These are phyloP conservation scores for Hedychridium roseum DNA, from an alignment of 2,888 invertebrate species.

Conservation along the genomic window DNA sequence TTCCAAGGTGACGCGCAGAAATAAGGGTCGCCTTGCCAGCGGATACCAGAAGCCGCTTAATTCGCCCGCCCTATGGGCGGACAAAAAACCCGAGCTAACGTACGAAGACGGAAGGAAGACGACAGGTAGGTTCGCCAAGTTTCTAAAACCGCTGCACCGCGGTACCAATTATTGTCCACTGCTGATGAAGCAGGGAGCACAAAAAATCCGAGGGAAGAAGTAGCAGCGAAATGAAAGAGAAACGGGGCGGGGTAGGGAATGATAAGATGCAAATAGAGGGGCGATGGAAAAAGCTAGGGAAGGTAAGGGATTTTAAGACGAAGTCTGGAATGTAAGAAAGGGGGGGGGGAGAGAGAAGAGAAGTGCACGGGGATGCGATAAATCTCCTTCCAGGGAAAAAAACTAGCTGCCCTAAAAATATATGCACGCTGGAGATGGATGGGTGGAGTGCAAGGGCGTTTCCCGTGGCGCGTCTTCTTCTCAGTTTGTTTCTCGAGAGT, in stretches of 20 bases:
- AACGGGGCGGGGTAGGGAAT: too few relatives aligned
- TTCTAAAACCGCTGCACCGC: slow-evolving; percentile 29
- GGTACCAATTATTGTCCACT: slow-evolving; percentile 43
- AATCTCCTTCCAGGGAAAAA: slow-evolving; percentile 49
- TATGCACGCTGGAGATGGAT: slow-evolving; percentile 58
- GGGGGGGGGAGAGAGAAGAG: background rate
- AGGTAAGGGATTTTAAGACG: too few relatives aligned
- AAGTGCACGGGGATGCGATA: slow-evolving; percentile 49
- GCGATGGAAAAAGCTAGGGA: too few relatives aligned
- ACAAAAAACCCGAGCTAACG: slow-evolving; percentile 9
- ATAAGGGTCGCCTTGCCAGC: slow-evolving; percentile 8
- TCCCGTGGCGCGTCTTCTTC: slow-evolving; percentile 45
- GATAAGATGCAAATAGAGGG: too few relatives aligned
- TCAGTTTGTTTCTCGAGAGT: slow-evolving; percentile 45
- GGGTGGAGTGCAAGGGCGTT: slow-evolving; percentile 57
- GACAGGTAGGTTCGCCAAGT: slow-evolving; percentile 19
- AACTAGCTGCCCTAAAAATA: slow-evolving; percentile 54
- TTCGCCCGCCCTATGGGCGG: too few relatives aligned
- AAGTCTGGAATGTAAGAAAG: too few relatives aligned
- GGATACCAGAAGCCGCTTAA: slow-evolving; percentile 25
- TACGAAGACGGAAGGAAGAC: slow-evolving; percentile 19
- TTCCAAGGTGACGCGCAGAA: slow-evolving; percentile 19
- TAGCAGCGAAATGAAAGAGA: too few relatives aligned
- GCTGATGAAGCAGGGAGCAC: slow-evolving; percentile 43
- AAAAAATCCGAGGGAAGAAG: too few relatives aligned